phyloP scores from a whole-genome alignment of 1,140 invertebrate genomes.

The Drosophila parvula region DNA sequence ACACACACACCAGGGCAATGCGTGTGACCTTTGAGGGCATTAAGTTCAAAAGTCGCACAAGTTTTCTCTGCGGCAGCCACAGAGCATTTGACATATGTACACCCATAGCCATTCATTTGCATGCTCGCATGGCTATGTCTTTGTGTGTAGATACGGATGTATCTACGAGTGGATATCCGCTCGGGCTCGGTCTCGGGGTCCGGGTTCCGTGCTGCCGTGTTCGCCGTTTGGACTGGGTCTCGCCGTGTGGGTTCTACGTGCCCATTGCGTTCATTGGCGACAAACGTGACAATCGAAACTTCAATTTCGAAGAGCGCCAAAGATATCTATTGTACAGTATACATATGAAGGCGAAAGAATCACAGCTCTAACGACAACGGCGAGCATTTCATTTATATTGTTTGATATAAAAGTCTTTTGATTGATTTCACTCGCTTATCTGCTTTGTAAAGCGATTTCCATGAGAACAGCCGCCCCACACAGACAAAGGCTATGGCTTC shows the following conservation, averaged over 20 bases:
- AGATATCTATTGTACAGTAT: conserved; percentile 19
- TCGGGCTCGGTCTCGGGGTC: background rate
- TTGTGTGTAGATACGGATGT: conserved; percentile 17
- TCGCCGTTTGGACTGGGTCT: background rate
- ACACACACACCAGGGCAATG: conserved; percentile 15
- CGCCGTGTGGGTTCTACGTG: conserved; percentile 65
- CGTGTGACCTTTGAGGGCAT: conserved; percentile 67
- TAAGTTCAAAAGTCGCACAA: conserved; percentile 78
- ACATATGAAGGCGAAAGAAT: conserved; percentile 24
- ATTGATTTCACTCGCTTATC: conserved; percentile 73
- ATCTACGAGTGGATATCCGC: conserved; percentile 33
- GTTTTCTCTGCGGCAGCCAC: conserved; percentile 54
- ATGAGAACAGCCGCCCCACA: conserved; percentile 32
- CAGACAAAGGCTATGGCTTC: conserved; percentile 5
- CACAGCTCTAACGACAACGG: conserved; percentile 45
- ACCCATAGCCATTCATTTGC: conserved; percentile 57
- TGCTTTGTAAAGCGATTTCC: conserved; percentile 66
- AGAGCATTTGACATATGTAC: conserved; percentile 64
- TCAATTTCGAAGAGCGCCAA: conserved; percentile 45
- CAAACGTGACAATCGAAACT: conserved; percentile 68
- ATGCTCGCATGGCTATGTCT: conserved; percentile 28
- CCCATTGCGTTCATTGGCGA: conserved; percentile 52
- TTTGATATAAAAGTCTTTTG: conserved; percentile 74
- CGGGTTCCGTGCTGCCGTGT: conserved; percentile 9
- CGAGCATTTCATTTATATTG: conserved; percentile 70